phyloP scores from a whole-genome alignment of 2,888 invertebrate species.

The Agonum fuliginosum region DNA sequence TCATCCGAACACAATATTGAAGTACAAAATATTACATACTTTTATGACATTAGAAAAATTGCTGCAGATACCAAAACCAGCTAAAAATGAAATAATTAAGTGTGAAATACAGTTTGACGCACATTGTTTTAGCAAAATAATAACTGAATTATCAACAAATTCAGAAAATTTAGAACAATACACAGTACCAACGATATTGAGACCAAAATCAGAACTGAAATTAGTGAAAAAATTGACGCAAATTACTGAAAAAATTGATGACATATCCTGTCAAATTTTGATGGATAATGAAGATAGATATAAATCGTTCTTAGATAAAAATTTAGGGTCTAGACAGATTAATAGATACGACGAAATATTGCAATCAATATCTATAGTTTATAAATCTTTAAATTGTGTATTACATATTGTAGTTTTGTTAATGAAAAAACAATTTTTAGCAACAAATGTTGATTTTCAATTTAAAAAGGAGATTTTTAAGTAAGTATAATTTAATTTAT shows the following conservation, averaged over 20 bases:
- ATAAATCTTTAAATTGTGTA: background rate
- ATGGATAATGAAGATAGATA: constrained; percentile 61
- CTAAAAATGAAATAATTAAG: constrained; percentile 14
- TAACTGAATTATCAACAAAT: constrained; percentile 14
- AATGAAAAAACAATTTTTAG: background rate
- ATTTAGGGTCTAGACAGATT: constrained; percentile 66
- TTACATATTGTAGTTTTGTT: constrained; percentile 57
- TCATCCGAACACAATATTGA: constrained; percentile 54
- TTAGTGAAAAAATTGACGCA: constrained; percentile 65
- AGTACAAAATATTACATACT: constrained; percentile 45
- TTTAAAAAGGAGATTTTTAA: background rate
- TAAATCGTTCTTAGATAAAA: constrained; percentile 62
- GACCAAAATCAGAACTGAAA: constrained; percentile 66
- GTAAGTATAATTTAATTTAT: constrained; percentile 4
- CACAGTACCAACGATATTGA: constrained; percentile 59
- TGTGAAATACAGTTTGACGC: background rate
- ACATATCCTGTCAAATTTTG: constrained; percentile 63
- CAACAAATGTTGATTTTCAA: background rate
- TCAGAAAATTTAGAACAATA: constrained; percentile 11
- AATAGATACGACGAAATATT: constrained; percentile 66
- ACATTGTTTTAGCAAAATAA: constrained; percentile 15
- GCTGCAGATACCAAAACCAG: constrained; percentile 12
- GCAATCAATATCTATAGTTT: constrained; percentile 59
- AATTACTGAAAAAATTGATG: constrained; percentile 64
- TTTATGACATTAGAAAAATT: constrained; percentile 8